A percentile compares a stretch with the other conserved stretches of the same genome.
phyloP scores from a whole-genome alignment of 1,140 invertebrate genomes.

The Cotesia vestalis region DNA sequence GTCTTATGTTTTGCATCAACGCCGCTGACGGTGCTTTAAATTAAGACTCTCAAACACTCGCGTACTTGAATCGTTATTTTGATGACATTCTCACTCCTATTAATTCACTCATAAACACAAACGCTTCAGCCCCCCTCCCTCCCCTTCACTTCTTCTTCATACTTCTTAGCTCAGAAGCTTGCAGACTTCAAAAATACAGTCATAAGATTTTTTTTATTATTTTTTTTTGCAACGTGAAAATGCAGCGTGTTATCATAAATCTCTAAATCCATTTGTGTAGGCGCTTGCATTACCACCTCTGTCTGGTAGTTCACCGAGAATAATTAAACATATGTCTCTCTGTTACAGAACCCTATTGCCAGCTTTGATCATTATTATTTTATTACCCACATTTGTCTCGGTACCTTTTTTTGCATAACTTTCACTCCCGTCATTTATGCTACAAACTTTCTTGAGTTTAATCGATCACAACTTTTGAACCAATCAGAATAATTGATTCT shows the following conservation, averaged over 20 bases:
- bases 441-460: no score
- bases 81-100: background rate
- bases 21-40: conserved; percentile 53
- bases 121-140: conserved; percentile 45
- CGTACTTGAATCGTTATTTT: background rate
- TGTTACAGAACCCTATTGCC: conserved; percentile 47
- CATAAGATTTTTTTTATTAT: no score
- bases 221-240: conserved; percentile 42
- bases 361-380: conserved; percentile 24
- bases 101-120: conserved; percentile 46
- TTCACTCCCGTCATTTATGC: no score
- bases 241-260: conserved; percentile 66
- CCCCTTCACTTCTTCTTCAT: no score
- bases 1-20: conserved; percentile 40
- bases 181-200: no score
- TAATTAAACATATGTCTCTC: conserved; percentile 63
- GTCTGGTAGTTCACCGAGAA: conserved; percentile 31
- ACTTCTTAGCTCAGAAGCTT: no score
- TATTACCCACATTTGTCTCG: conserved; percentile 24
- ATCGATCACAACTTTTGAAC: no score
- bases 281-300: conserved; percentile 58
- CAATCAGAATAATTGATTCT: no score
- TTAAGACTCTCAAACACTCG: conserved; percentile 42
- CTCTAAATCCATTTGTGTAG: conserved; percentile 65
- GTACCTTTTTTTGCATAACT: no score